phyloP scores from a whole-genome alignment of 2,113 vertebrate genomes.

The Nicator chloris region DNA sequence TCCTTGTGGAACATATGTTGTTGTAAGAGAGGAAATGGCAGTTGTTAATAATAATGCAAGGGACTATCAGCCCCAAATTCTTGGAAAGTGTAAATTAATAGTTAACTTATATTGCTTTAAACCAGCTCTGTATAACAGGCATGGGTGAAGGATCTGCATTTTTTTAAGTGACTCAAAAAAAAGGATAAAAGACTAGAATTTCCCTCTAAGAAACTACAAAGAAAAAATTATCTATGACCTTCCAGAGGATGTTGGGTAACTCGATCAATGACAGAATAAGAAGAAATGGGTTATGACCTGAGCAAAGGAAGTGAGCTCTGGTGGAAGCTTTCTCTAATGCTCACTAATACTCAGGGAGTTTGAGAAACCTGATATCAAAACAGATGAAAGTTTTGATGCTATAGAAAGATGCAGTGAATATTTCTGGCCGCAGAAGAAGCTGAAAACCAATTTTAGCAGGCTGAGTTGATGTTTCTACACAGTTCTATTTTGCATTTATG shows the following conservation, averaged over 20 bases:
- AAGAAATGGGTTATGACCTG: slow-evolving; percentile 29
- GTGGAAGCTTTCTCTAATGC: slow-evolving; percentile 33
- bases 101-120: background rate
- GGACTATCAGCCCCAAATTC: background rate
- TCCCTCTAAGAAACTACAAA: slow-evolving; percentile 28
- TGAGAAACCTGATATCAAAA: background rate
- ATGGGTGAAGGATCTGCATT: background rate
- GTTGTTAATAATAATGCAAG: background rate
- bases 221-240: slow-evolving; percentile 2
- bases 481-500: background rate
- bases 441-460: background rate
- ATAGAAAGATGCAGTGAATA: background rate
- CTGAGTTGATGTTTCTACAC: background rate
- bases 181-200: background rate
- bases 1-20: background rate
- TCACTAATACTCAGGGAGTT: slow-evolving; percentile 5
- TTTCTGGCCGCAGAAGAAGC: background rate
- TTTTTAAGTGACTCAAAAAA: background rate
- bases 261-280: background rate
- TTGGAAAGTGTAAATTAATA: background rate
- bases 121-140: background rate
- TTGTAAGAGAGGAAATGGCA: background rate
- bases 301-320: background rate
- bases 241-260: background rate
- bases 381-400: background rate